Conservation (phyloP, 2,888 invertebrate species). For the Uloborus plumipes region DNA sequence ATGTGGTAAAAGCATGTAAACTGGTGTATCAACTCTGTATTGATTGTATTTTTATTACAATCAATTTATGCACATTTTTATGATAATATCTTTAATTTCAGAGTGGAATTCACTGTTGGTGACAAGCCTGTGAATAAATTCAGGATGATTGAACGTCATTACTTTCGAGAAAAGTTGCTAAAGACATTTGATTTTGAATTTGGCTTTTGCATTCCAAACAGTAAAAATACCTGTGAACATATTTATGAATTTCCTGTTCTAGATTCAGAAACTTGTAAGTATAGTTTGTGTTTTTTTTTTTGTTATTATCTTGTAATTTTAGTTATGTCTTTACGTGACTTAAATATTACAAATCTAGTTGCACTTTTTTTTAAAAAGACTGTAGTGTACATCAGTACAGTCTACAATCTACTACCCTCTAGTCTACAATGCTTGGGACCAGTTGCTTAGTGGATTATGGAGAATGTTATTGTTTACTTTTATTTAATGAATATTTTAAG, state of each 20-base stretch:
- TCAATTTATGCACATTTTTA: neutral
- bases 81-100: slow-evolving; percentile 71
- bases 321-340: too few relatives aligned
- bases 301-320: too few relatives aligned
- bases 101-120: slow-evolving; percentile 97
- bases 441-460: too few relatives aligned
- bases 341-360: too few relatives aligned
- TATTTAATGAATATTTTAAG: too few relatives aligned
- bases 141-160: slow-evolving; percentile 98
- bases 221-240: slow-evolving; percentile 97
- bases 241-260: slow-evolving; percentile 98
- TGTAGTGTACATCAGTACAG: too few relatives aligned
- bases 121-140: slow-evolving; percentile 91
- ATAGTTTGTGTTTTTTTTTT: slow-evolving; percentile 11
- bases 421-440: too few relatives aligned
- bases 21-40: neutral
- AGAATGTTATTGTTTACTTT: too few relatives aligned
- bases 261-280: slow-evolving; percentile 86
- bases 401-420: too few relatives aligned
- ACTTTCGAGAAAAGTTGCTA: slow-evolving; percentile 90
- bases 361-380: too few relatives aligned
- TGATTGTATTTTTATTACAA: neutral
- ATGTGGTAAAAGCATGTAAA: too few relatives aligned
- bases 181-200: slow-evolving; percentile 99
- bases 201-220: slow-evolving; percentile 98